A percentile compares a stretch with the other conserved stretches of the same genome.
These are phyloP conservation scores for Scaptomyza montana DNA, from an alignment of 1,140 invertebrate species.

Conservation along the genomic window DNA sequence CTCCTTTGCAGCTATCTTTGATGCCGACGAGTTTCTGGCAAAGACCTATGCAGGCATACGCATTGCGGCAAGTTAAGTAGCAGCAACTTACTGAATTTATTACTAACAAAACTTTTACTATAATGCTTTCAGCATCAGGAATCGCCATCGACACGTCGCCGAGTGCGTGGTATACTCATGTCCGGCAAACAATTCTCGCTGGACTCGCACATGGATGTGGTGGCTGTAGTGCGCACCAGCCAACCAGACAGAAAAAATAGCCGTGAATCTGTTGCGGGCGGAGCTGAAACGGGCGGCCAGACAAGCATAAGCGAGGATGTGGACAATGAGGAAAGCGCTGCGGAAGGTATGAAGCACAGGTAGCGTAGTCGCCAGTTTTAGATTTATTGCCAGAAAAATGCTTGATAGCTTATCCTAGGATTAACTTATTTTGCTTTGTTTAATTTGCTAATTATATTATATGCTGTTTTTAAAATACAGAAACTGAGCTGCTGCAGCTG, in stretches of 20 bases:
- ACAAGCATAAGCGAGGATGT: constrained; percentile 74
- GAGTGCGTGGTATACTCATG: constrained; percentile 94
- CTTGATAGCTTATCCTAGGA: constrained; percentile 8
- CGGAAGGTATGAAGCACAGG: constrained; percentile 84
- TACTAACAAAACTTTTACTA: neutral
- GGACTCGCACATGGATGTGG: constrained; percentile 94
- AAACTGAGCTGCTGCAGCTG: constrained; percentile 66
- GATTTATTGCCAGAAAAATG: constrained; percentile 42
- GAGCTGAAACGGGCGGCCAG: constrained; percentile 23
- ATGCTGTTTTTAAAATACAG: constrained; percentile 16
- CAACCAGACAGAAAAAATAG: constrained; percentile 52
- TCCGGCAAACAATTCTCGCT: constrained; percentile 95
- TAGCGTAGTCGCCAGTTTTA: constrained; percentile 74
- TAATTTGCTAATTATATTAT: neutral
- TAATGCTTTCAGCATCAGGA: constrained; percentile 70
- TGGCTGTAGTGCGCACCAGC: constrained; percentile 86
- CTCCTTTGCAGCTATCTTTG: constrained; percentile 97
- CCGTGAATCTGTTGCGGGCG: neutral
- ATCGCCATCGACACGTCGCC: constrained; percentile 89
- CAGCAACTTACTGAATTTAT: neutral
- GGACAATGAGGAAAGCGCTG: constrained; percentile 64
- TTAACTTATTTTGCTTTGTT: neutral
- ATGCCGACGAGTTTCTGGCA: constrained; percentile 92
- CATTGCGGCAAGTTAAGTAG: constrained; percentile 62
- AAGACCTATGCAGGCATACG: constrained; percentile 91